Percentiles rank a stretch among this genome's conserved stretches.
phyloP scores from a whole-genome alignment of 2,888 invertebrate species.

The Ophioninae sp. region DNA sequence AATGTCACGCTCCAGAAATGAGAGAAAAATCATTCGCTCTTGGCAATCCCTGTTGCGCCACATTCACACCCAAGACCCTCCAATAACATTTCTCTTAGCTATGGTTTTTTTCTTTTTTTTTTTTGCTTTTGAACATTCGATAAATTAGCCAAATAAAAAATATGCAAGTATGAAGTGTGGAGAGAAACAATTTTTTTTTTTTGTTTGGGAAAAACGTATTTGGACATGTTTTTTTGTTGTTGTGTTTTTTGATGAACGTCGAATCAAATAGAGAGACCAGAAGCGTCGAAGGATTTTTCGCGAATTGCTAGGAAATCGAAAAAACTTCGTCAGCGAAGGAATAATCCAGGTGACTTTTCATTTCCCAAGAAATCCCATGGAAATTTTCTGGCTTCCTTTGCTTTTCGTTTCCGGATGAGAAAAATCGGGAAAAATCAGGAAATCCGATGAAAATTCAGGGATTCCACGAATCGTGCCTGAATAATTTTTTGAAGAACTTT shows the following conservation, averaged over 20 bases:
- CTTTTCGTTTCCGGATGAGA: slow-evolving; percentile 1
- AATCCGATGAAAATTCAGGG: too few species aligned
- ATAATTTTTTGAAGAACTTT: too few species aligned
- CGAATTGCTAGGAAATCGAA: background rate
- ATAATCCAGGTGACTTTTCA: slow-evolving; percentile 9
- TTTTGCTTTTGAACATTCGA: slow-evolving; percentile 14
- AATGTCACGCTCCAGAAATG: slow-evolving; percentile 55
- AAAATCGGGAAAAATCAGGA: too few species aligned
- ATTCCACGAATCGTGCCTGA: too few species aligned
- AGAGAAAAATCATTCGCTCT: slow-evolving; percentile 32
- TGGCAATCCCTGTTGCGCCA: slow-evolving; percentile 8
- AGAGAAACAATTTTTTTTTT: too few species aligned
- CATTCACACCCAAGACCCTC: slow-evolving; percentile 1
- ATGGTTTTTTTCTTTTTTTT: slow-evolving; percentile 37
- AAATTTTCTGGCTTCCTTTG: slow-evolving; percentile 1
- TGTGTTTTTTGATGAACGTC: background rate
- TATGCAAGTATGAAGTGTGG: background rate
- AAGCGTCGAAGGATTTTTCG: slow-evolving; percentile 18
- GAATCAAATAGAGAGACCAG: background rate
- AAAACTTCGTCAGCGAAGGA: background rate
- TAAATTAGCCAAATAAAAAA: background rate
- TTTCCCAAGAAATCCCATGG: background rate
- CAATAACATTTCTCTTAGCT: slow-evolving; percentile 20
- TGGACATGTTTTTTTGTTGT: background rate
- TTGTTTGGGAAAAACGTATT: too few species aligned